These are phyloP conservation scores for Acrocera orbiculus DNA, from an alignment of 2,888 invertebrate species.

Conservation along the genomic window DNA sequence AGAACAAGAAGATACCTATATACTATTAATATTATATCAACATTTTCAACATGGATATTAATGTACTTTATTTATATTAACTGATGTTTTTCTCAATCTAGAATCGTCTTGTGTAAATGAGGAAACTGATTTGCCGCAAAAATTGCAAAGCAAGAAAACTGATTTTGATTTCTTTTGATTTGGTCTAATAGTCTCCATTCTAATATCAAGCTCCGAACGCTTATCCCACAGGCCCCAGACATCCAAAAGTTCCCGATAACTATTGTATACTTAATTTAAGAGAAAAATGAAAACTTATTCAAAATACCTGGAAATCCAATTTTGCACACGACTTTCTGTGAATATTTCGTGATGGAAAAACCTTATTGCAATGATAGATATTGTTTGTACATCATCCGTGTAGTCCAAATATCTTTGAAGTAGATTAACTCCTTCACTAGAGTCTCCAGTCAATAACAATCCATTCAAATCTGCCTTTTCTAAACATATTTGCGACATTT, in stretches of 20 bases:
- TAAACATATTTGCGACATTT: constrained; percentile 48
- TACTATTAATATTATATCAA: constrained; percentile 12
- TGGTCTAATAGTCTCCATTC: constrained; percentile 41
- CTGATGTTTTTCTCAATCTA: constrained; percentile 28
- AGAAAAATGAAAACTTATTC: neutral
- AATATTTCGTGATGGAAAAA: constrained; percentile 56
- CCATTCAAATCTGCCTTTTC: constrained; percentile 70
- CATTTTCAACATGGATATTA: neutral
- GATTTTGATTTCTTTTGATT: constrained; percentile 41
- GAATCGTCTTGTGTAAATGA: constrained; percentile 52
- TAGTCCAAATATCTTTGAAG: constrained; percentile 74
- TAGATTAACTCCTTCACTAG: constrained; percentile 55
- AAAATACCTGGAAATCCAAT: constrained; percentile 49
- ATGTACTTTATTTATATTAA: constrained; percentile 25
- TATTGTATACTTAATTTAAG: constrained; percentile 20
- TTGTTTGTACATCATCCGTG: constrained; percentile 83
- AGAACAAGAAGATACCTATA: constrained; percentile 71
- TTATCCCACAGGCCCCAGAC: constrained; percentile 83
- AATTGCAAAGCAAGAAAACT: constrained; percentile 78
- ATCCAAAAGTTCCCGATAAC: constrained; percentile 71
- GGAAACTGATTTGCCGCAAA: constrained; percentile 85
- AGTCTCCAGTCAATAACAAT: constrained; percentile 64
- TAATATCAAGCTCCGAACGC: constrained; percentile 76
- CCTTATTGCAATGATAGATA: constrained; percentile 59
- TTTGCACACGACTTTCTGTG: constrained; percentile 39